Percentiles rank a stretch among this genome's conserved stretches.
These are phyloP conservation scores for Mesitornis unicolor DNA, from an alignment of 2,113 vertebrate species.

Conservation along the genomic window DNA sequence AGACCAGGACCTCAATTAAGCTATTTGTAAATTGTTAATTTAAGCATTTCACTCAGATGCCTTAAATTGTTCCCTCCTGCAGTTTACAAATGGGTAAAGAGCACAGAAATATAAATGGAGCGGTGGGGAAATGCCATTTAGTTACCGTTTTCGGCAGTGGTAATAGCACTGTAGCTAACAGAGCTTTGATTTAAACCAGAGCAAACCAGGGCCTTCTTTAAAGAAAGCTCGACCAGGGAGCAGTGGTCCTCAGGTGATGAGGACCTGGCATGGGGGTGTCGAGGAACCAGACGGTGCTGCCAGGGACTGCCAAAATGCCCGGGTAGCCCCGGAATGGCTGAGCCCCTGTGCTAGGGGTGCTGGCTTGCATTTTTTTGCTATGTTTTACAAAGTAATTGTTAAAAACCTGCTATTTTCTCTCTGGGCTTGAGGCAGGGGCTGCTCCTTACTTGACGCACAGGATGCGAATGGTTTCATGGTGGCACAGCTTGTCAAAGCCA, in stretches of 20 bases:
- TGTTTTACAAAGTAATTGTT: not conserved
- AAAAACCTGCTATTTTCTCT: accelerated
- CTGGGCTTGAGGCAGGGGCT: not conserved
- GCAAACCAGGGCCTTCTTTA: not conserved
- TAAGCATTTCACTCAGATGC: slow-evolving; percentile 35
- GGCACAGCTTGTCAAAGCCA: accelerated
- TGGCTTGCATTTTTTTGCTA: accelerated
- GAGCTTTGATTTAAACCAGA: not conserved
- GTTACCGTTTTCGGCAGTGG: not conserved
- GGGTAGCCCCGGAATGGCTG: accelerated
- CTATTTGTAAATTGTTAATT: slow-evolving; percentile 69
- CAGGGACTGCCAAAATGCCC: accelerated
- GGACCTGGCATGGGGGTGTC: accelerated
- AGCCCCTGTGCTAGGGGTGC: accelerated
- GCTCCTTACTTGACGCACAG: accelerated
- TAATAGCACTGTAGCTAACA: not conserved
- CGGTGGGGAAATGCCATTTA: not conserved
- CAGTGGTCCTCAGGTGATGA: not conserved
- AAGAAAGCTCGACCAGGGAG: not conserved
- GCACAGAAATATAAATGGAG: not conserved
- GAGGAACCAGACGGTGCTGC: accelerated
- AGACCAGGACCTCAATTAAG: slow-evolving; percentile 51
- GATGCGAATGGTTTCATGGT: accelerated
- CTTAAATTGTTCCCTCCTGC: slow-evolving; percentile 42
- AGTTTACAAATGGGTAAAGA: slow-evolving; percentile 28